Evolutionary conservation across 92 coral and sea anemone species (phyloP).

Genomic region (Heteractis magnifica): DNA sequence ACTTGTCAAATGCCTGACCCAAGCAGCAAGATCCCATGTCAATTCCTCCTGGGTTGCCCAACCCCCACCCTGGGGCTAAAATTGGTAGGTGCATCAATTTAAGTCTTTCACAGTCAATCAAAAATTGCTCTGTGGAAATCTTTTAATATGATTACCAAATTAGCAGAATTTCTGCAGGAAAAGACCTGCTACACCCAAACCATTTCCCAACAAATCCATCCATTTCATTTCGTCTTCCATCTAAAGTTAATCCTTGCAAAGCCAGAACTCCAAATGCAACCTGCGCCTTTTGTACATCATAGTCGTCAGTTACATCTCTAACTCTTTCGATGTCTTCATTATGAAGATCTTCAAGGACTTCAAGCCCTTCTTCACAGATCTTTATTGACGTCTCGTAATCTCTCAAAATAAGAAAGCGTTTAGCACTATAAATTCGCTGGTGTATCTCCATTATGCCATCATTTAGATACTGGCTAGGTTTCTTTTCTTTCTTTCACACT

Average conservation of each 20-base stretch:
- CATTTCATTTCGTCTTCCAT: constrained; percentile 34
- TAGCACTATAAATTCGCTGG: not conserved
- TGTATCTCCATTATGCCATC: not conserved
- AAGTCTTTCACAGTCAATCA: too few relatives aligned
- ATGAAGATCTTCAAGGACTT: constrained; percentile 1
- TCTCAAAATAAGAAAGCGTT: not conserved
- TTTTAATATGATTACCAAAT: constrained; percentile 45
- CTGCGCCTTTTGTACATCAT: not conserved
- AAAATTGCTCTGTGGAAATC: not conserved
- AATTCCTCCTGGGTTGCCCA: too few relatives aligned
- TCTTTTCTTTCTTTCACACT: not conserved
- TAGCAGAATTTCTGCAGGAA: constrained; percentile 60
- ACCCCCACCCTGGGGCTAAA: too few relatives aligned
- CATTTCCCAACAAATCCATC: constrained; percentile 43
- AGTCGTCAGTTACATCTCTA: not conserved
- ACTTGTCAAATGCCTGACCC: too few relatives aligned
- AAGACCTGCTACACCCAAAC: constrained; percentile 48
- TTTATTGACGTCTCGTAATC: not conserved
- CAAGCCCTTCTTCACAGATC: constrained; percentile 9
- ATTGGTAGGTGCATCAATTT: too few relatives aligned
- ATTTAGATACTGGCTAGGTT: not conserved
- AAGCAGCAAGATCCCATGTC: too few relatives aligned
- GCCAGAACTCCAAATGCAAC: constrained; percentile 60
- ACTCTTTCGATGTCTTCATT: not conserved
- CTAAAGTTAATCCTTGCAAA: constrained; percentile 67